Evolutionary conservation across 2,113 vertebrate genomes (phyloP), one percentile per base, ranked within the genome.

Genomic region (Amphilophus citrinellus): DNA sequence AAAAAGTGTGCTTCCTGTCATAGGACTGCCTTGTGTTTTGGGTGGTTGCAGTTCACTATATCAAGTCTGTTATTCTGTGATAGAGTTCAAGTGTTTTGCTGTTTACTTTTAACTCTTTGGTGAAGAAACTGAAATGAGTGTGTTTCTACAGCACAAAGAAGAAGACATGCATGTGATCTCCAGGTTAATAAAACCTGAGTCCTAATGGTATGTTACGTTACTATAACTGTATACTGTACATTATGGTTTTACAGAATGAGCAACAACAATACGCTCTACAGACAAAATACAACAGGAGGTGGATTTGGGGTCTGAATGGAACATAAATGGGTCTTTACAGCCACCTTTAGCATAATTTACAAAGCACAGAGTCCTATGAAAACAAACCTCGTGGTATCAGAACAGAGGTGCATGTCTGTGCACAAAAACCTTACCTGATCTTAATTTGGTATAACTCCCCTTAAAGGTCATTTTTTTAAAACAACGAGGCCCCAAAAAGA

Each of bases 91-190:
- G 61, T 86, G 53, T 77, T 85, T 80, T 76, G 11, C 65, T 68
- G 7, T 85, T 6, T 37, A n/a, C 2, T 68, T 77, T 71, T 75
- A 65, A 82, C 47, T 91, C 89, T 92, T 91, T 93, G 92, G 81
- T 71, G 86, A 35, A 75, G 62, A 80, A 83, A 88, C 56, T 80
- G 58, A 87, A 81, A 85, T 30, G 10, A 47, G 61, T 50, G 42
- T 39, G 17, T 61, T 77, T 50, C 35, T 80, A 61, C 18, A 27
- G 17, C 73, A 81, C 42, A 20, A 15, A 76, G 44, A 68, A 1
- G 8, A 79, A 50, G 62, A n/a, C 0, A 14, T 71, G 47, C 37
- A 39, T 83, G 30, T 63, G 37, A 61, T 7, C 22, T 76, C 22
- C 6, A 15, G 2, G 37, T 10, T 77, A 80, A 80, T n/a, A 90